Conservation (phyloP, 2,888 invertebrate species). For the Lissocephala sabroskyi region DNA sequence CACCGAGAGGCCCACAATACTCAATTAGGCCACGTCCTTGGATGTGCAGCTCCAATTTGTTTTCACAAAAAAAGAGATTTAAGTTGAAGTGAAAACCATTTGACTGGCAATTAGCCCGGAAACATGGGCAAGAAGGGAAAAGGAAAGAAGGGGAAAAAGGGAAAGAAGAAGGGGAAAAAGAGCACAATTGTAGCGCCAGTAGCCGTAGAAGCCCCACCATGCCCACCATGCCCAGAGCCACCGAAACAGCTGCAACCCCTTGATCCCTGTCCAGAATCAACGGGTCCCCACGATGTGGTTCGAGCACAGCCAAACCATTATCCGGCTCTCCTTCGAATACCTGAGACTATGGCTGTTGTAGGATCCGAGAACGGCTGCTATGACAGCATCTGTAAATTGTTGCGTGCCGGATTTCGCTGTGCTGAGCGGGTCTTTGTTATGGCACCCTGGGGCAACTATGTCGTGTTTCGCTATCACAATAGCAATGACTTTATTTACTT, state of each 20-base stretch:
- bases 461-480: constrained; percentile 56
- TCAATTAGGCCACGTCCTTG: too few species aligned
- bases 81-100: too few species aligned
- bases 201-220: constrained; percentile 14
- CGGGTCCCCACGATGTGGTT: constrained; percentile 36
- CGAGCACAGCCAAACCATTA: constrained; percentile 59
- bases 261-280: constrained; percentile 43
- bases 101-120: constrained; percentile 3
- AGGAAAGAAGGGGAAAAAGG: constrained; percentile 32
- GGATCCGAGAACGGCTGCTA: constrained; percentile 63
- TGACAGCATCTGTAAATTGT: constrained; percentile 57
- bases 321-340: constrained; percentile 57
- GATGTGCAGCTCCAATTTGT: too few species aligned
- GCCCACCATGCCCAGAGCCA: constrained; percentile 40
- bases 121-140: constrained; percentile 37
- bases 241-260: constrained; percentile 43
- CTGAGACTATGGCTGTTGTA: constrained; percentile 53
- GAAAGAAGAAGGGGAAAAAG: constrained; percentile 16
- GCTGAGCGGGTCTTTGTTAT: constrained; percentile 66
- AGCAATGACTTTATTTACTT: constrained; percentile 50
- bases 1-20: too few species aligned
- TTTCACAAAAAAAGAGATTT: background rate
- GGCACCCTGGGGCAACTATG: constrained; percentile 70
- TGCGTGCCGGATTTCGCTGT: constrained; percentile 58
- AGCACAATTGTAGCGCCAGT: constrained; percentile 6